Conservation (phyloP, 2,797 vertebrate genomes). For the Caiman crocodilus region DNA sequence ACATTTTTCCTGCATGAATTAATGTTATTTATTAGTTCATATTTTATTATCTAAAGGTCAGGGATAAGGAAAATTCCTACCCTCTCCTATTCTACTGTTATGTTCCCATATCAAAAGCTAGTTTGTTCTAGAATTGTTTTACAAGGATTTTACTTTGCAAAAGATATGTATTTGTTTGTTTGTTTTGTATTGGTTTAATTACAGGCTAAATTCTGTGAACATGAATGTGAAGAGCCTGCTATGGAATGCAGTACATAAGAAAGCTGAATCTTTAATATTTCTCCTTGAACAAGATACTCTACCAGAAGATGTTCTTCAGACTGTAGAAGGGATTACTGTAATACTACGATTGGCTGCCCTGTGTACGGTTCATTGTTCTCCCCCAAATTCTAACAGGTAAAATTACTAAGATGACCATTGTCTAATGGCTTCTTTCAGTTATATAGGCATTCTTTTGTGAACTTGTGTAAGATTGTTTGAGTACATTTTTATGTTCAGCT, state of each 20-base stretch:
- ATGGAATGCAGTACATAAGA: constrained; percentile 85
- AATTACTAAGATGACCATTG: fast-evolving
- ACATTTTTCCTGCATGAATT: neutral
- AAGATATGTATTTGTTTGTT: neutral
- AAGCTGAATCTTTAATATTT: constrained; percentile 84
- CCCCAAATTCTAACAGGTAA: constrained; percentile 75
- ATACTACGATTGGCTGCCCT: constrained; percentile 87
- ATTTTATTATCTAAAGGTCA: neutral
- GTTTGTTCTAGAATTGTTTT: neutral
- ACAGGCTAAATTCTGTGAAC: constrained; percentile 81
- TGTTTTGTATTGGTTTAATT: constrained; percentile 42
- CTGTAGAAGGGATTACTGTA: constrained; percentile 85
- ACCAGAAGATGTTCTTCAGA: constrained; percentile 61
- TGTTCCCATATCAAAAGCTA: neutral
- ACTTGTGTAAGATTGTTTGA: neutral
- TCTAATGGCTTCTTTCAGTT: neutral
- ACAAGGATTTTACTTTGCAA: neutral
- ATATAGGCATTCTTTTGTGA: neutral
- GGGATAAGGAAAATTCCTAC: neutral
- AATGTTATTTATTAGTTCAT: neutral
- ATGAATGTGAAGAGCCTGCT: constrained; percentile 85
- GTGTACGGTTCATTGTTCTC: constrained; percentile 82
- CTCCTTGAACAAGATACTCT: constrained; percentile 69
- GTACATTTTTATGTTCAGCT: neutral
- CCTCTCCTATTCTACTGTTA: neutral